Conservation (phyloP, 2,888 invertebrate genomes). For the Melitaea athalia region DNA sequence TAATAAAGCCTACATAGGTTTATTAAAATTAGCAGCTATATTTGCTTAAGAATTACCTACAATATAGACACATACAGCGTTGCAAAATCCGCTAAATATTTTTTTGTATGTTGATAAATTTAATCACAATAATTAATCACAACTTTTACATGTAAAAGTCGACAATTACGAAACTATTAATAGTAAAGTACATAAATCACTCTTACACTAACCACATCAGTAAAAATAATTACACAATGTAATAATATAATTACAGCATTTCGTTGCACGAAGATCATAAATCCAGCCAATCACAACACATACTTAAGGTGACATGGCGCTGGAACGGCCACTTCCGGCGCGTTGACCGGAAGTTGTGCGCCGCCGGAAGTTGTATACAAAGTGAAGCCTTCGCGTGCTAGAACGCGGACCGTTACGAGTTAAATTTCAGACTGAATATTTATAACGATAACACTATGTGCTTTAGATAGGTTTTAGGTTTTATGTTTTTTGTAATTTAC, state of each 20-base stretch:
- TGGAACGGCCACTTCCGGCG: slow-evolving; percentile 69
- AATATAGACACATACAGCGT: too few relatives aligned
- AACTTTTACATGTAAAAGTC: too few relatives aligned
- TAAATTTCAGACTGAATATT: slow-evolving; percentile 36
- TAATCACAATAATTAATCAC: too few relatives aligned
- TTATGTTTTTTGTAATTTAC: too few relatives aligned
- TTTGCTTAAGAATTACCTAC: too few relatives aligned
- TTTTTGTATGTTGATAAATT: too few relatives aligned
- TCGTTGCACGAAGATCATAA: slow-evolving; percentile 60
- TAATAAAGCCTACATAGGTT: too few relatives aligned
- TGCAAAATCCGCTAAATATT: too few relatives aligned
- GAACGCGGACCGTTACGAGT: slow-evolving; percentile 31
- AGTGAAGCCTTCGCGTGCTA: slow-evolving; percentile 78
- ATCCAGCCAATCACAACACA: slow-evolving; percentile 72
- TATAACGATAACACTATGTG: slow-evolving; percentile 11
- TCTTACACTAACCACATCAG: not conserved
- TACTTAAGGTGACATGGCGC: slow-evolving; percentile 77
- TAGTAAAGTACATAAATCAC: not conserved
- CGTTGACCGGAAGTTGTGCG: slow-evolving; percentile 58
- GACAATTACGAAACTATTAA: too few relatives aligned
- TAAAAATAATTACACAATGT: slow-evolving; percentile 27
- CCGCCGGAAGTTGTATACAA: slow-evolving; percentile 77
- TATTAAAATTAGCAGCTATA: too few relatives aligned
- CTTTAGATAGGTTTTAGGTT: not conserved
- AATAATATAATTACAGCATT: slow-evolving; percentile 58